Evolutionary conservation across 2,113 vertebrate species (phyloP), one percentile per base, ranked within the genome.

Genomic region (zebrafish (Danio rerio)): DNA sequence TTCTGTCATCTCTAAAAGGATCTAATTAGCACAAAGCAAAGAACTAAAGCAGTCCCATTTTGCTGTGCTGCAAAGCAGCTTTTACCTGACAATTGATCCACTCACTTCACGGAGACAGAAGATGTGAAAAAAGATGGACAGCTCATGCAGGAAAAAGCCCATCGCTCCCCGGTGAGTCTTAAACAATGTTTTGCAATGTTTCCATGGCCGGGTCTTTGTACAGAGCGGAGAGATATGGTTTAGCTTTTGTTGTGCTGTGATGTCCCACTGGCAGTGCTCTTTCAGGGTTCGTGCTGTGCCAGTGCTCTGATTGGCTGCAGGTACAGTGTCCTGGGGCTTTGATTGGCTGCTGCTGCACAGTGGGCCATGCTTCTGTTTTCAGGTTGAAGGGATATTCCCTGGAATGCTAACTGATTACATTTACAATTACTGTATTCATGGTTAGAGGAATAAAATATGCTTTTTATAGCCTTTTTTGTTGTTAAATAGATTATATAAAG

Each of bases 251-350:
- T 62, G n/a, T 31, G 49, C 52, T 42, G 56, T 62, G 49, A 58
- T 59, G 21, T 83, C 85, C 74, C 81, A 49, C 68, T 53, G 80
- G 87, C 78, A 8, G 56, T 84, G 81, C 59, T 81, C 81, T 87
- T 83, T 80, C 63, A 85, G 50, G 4, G 31, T 55, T n/a, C 21
- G 47, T 63, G 18, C 43, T 49, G 62, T 58, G 40, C 52, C 16
- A 85, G 71, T 21, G 53, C 68, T 78, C 66, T 84, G 62, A 84
- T 84, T 85, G 86, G 84, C 70, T 75, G 59, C 80, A 70, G 79
- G 71, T 85, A 49, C 10, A 7, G 18, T 42, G 43, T 68, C 31
- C 52, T 21, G 86, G 79, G 55, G 65, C 55, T 79, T 61, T 84
- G 56, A 84, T 82, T 85, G 86, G 84, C 70, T 66, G 65, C 78